phyloP scores from a whole-genome alignment of 2,888 invertebrate species.

The Pseudococcus viburni region DNA sequence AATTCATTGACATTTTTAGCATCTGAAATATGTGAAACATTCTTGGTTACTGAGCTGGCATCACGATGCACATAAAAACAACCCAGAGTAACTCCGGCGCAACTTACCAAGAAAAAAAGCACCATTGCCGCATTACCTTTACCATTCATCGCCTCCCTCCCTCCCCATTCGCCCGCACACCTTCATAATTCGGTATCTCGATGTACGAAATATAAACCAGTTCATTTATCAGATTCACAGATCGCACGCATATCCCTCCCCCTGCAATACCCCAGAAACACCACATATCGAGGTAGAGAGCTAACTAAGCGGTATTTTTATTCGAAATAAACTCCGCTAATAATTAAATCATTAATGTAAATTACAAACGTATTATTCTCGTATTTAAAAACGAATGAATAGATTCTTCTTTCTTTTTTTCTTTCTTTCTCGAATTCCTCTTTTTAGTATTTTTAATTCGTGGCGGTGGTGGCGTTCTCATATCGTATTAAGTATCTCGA shows the following conservation, averaged over 20 bases:
- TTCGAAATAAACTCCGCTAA: conserved; percentile 39
- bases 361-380: conserved; percentile 63
- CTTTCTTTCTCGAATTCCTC: neutral
- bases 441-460: neutral
- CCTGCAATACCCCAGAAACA: neutral
- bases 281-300: neutral
- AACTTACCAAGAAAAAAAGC: neutral
- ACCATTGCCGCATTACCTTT: conserved; percentile 1
- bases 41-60: neutral
- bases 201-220: conserved; percentile 39
- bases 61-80: neutral
- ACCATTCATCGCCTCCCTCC: neutral
- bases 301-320: neutral
- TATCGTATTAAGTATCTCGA: conserved; percentile 5
- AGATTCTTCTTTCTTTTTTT: neutral
- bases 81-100: neutral
- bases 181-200: neutral
- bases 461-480: neutral
- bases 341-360: conserved; percentile 62
- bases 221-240: conserved; percentile 54
- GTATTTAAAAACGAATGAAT: conserved; percentile 45
- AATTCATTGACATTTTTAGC: conserved; percentile 13
- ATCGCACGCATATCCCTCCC: conserved; percentile 3
- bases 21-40: conserved; percentile 37
- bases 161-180: neutral